Base-by-base conservation (phyloP, 2,797 vertebrate species). In the Esox lucius region DNA sequence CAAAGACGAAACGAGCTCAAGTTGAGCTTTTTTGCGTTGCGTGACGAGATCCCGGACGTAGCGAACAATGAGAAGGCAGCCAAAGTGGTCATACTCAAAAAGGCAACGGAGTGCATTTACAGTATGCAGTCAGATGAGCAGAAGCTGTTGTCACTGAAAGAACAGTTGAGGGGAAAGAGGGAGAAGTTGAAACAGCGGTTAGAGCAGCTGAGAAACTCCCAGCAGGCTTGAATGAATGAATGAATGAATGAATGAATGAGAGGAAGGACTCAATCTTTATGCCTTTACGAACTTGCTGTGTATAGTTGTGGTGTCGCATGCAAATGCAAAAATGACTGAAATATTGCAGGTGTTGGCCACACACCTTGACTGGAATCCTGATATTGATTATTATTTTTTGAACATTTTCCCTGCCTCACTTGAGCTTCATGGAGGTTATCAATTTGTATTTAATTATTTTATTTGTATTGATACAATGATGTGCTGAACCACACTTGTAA, bases 1-100 rank as follows among this genome's bases (percentile, higher is more conserved):
- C 96, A 97, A 89, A 88, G 97, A 83, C 91, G 97, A 11, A 96
- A 95, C 0, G 96, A 97, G 91, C 92, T 98, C 69, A 97, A 96
- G 77, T 75, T 91, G 75, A 97, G 96, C 86, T 97, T 97, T 84
- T 93, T 95, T 39, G 91, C 94, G 1, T 87, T 98, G 77, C 92
- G 96, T 1, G 96, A 97, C 35, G 81, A 97, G 79, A 91, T 98
- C 79, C 97, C 96, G 0, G 95, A 95, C 42, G 92, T 97, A 66
- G 96, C 95, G 56, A 91, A 94, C 84, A 97, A 97, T 0, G 93
- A 95, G 65, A 96, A 95, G 49, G 95, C 96, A 0, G 95, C 96
- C 31, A 98, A 97, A 78, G 97, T 97, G 7, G 92, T 93, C 4
- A 96, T 98, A 81, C 92, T 98, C 64, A 98, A 96, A 90, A 95